A percentile compares a stretch with the other conserved stretches of the same genome.
phyloP scores from a whole-genome alignment of 2,888 invertebrate species.

The Hypolimnas misippus region DNA sequence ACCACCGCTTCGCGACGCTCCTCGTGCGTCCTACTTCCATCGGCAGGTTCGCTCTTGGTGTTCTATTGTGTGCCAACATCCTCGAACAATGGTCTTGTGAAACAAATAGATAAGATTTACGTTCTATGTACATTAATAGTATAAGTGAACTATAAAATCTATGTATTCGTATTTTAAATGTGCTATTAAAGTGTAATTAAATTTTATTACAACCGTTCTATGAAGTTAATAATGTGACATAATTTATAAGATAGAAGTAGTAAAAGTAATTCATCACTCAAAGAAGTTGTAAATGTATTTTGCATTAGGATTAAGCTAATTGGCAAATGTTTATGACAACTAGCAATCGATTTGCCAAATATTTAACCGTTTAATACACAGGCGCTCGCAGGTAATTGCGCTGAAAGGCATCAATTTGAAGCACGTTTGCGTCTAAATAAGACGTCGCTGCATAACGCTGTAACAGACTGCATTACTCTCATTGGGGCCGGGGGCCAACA shows the following conservation, averaged over 20 bases:
- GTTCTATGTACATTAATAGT: conserved; percentile 32
- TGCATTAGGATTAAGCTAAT: neutral
- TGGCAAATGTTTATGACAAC: neutral
- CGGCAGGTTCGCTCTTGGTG: conserved; percentile 76
- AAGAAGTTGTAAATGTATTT: neutral
- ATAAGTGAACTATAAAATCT: conserved; percentile 41
- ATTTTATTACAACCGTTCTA: conserved; percentile 44
- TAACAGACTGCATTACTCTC: conserved; percentile 79
- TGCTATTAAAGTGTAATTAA: conserved; percentile 41
- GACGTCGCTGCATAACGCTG: conserved; percentile 75
- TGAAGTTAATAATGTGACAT: neutral
- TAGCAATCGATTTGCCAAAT: neutral
- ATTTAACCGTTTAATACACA: neutral
- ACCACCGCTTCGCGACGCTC: conserved; percentile 67
- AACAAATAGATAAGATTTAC: conserved; percentile 75
- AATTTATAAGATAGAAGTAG: neutral
- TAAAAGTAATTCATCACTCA: neutral
- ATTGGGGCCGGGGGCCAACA: conserved; percentile 71
- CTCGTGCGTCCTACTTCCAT: conserved; percentile 76
- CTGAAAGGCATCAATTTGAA: conserved; percentile 80
- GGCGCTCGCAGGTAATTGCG: conserved; percentile 66
- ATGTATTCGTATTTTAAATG: neutral
- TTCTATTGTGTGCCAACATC: conserved; percentile 76
- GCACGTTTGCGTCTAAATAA: conserved; percentile 76
- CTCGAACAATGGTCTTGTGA: conserved; percentile 78